phyloP scores from a whole-genome alignment of 2,113 vertebrate species.

The Gadus macrocephalus region DNA sequence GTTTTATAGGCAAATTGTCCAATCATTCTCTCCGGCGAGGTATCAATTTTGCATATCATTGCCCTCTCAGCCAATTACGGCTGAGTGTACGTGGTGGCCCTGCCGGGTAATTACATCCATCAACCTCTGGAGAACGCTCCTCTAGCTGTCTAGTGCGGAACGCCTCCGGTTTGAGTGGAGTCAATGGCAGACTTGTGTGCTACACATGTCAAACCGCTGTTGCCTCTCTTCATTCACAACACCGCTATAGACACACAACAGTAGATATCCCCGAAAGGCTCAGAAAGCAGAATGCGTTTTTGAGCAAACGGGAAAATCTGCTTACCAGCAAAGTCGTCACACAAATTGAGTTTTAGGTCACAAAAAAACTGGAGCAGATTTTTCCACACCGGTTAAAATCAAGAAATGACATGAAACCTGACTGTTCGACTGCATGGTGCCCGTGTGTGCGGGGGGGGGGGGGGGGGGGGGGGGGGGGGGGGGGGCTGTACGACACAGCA shows the following conservation, averaged over 20 bases:
- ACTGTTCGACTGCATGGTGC: no score
- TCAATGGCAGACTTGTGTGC: not conserved
- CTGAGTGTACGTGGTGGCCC: slow-evolving; percentile 18
- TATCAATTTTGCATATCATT: slow-evolving; percentile 47
- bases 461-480: not conserved
- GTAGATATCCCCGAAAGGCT: not conserved
- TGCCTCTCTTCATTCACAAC: no score
- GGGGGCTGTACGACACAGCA: slow-evolving; percentile 3
- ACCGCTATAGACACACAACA: not conserved
- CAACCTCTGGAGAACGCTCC: slow-evolving; percentile 38
- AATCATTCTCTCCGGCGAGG: slow-evolving; percentile 22
- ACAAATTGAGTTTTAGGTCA: not conserved
- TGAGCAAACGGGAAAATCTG: not conserved
- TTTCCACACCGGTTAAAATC: not conserved
- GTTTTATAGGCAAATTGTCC: slow-evolving; percentile 41
- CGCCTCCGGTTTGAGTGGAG: slow-evolving; percentile 29
- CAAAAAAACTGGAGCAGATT: not conserved
- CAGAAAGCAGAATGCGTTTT: no score
- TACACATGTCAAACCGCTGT: no score
- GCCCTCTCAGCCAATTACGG: slow-evolving; percentile 35
- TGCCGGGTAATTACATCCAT: slow-evolving; percentile 49
- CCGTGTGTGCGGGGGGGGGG: not conserved
- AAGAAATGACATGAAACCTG: not conserved
- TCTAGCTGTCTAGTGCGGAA: slow-evolving; percentile 37
- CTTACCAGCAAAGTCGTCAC: not conserved